Evolutionary conservation across 2,113 vertebrate genomes (phyloP), one percentile per base, ranked within the genome.

Genomic region (Chinchilla lanigera): DNA sequence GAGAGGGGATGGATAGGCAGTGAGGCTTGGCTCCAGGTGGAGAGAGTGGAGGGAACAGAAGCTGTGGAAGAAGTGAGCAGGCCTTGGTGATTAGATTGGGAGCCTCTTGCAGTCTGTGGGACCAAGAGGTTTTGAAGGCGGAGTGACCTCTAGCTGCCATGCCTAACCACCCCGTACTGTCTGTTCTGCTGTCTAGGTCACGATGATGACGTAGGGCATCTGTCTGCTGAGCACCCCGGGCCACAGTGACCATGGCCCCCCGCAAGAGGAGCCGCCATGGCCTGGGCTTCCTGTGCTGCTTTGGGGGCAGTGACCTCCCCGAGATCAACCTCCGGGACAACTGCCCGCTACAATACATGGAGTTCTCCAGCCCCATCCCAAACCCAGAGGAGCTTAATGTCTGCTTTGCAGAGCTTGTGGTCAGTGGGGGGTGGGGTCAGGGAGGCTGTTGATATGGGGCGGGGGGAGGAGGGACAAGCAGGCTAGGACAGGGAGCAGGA

Each of bases 251-350:
- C 98, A 99, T 99, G 99, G 99, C 99, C 61, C 99, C 99, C 97
- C 99, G 99, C 97, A 99, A 99, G 98, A 99, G 99, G 98, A 99
- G 99, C 93, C 99, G 99, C 98, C 99, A 99, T 98, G 99, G 99
- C 20, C 97, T 99, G 98, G 99, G 99, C 95, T 99, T 99, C 98
- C 98, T 99, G 95, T 99, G 99, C 98, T 99, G 99, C 98, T 99
- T 99, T 1, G 99, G 99, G 93, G 99, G 99, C 97, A 99, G 98
- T 0, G 99, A 99, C 97, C 99, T 99, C 80, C 99, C 99, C 1
- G 99, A 99, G 98, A 99, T 99, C 98, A 99, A 99, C 98, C 99
- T 99, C 88, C 99, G 99, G 98, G 99, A 99, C 98, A 99, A 98
- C 81, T 99, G 99, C 82, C 99, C 99, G 0, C 98, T 99, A 92